phyloP scores from a whole-genome alignment of 2,113 vertebrate species.

The Strix uralensis region DNA sequence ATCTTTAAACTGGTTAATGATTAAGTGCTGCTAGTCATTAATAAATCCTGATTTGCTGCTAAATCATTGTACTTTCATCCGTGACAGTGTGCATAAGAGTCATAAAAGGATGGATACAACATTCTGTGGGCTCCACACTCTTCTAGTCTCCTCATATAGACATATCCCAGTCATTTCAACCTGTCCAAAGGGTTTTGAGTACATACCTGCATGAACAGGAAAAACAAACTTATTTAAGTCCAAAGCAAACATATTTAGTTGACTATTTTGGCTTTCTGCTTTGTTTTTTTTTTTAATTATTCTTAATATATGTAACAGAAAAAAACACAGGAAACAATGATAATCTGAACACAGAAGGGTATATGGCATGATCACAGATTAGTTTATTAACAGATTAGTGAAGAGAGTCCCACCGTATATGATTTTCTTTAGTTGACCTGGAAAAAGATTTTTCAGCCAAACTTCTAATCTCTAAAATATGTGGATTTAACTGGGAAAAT shows the following conservation, averaged over 20 bases:
- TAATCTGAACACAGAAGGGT: not conserved
- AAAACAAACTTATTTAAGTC: not conserved
- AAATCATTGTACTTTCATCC: no score
- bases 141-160: not conserved
- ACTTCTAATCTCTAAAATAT: not conserved
- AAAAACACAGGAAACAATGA: not conserved
- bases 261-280: not conserved
- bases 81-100: not conserved
- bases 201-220: not conserved
- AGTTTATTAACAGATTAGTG: not conserved
- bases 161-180: not conserved
- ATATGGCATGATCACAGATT: not conserved
- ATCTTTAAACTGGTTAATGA: no score
- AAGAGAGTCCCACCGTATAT: not conserved
- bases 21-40: no score
- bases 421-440: not conserved
- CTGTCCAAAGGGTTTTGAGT: accelerated
- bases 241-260: not conserved
- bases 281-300: not conserved
- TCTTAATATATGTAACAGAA: not conserved
- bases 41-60: no score
- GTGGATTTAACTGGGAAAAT: not conserved
- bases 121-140: not conserved
- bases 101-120: not conserved
- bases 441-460: not conserved